Percentiles rank a stretch among this genome's conserved stretches.
phyloP scores from a whole-genome alignment of 2,113 vertebrate genomes.

The Syngnathoides biaculeatus region DNA sequence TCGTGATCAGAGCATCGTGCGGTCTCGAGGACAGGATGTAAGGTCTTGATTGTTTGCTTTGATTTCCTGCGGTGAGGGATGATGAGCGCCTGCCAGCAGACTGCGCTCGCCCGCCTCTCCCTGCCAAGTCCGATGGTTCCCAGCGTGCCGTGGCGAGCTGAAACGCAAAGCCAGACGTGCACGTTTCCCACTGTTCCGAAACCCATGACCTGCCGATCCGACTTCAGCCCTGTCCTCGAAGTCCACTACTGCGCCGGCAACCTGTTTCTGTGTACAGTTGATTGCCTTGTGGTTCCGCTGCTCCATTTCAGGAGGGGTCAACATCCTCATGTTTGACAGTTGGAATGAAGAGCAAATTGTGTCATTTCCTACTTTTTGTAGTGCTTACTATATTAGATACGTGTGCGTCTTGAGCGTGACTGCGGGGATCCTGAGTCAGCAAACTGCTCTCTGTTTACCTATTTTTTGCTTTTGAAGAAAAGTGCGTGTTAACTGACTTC shows the following conservation, averaged over 20 bases:
- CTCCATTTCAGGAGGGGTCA: constrained; percentile 65
- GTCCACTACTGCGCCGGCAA: constrained; percentile 31
- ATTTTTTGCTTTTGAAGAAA: constrained; percentile 10
- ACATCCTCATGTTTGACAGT: constrained; percentile 69
- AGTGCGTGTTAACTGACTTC: background rate
- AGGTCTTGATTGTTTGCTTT: constrained; percentile 74
- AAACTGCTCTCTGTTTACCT: constrained; percentile 13
- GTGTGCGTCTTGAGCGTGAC: constrained; percentile 20
- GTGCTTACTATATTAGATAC: constrained; percentile 18
- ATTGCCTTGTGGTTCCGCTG: constrained; percentile 62
- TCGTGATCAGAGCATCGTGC: constrained; percentile 50
- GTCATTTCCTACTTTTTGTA: constrained; percentile 67
- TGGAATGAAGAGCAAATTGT: constrained; percentile 72
- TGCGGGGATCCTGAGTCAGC: constrained; percentile 10
- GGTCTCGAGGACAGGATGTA: constrained; percentile 67
- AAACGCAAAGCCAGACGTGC: constrained; percentile 24
- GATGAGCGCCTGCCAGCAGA: constrained; percentile 52
- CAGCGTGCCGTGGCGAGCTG: constrained; percentile 27
- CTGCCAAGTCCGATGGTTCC: constrained; percentile 34
- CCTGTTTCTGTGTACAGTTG: constrained; percentile 55
- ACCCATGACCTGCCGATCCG: background rate
- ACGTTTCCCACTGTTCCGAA: constrained; percentile 22
- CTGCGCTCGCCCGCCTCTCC: constrained; percentile 30
- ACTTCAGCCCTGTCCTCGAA: constrained; percentile 17
- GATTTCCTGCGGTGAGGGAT: constrained; percentile 70